A percentile compares a stretch with the other conserved stretches of the same genome.
phyloP scores from a whole-genome alignment of 2,797 vertebrate species.

The Melanotaenia maccullochi region DNA sequence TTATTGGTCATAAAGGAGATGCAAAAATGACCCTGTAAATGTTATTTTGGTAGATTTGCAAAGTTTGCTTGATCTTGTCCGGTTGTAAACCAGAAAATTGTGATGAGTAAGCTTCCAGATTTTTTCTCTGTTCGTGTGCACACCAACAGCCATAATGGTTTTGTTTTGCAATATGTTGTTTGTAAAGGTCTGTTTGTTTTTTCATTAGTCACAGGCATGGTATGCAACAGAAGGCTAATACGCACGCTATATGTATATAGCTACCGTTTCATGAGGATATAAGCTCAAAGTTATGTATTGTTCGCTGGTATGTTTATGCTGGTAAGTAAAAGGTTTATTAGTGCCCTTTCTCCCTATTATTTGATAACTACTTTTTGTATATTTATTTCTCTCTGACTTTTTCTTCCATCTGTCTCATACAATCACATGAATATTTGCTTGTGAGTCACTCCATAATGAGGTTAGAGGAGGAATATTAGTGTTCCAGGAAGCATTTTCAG shows the following conservation, averaged over 20 bases:
- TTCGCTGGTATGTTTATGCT: neutral
- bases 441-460: slow-evolving; percentile 45
- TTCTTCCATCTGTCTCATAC: slow-evolving; percentile 13
- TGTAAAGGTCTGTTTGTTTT: neutral
- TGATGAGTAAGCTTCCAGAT: neutral
- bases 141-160: neutral
- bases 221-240: neutral
- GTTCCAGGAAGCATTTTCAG: neutral
- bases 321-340: neutral
- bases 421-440: slow-evolving; percentile 31
- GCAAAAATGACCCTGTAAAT: neutral
- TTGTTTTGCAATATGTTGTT: slow-evolving; percentile 11
- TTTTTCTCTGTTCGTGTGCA: slow-evolving; percentile 1
- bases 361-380: neutral
- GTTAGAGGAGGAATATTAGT: slow-evolving; percentile 15
- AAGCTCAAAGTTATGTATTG: neutral
- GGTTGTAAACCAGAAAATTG: slow-evolving; percentile 3
- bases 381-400: neutral
- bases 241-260: neutral
- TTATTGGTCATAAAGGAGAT: neutral
- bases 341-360: slow-evolving; percentile 1
- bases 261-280: neutral
- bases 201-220: neutral
- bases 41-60: slow-evolving; percentile 2
- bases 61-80: slow-evolving; percentile 20